These are phyloP conservation scores for Branchinecta lindahli DNA, from an alignment of 1,140 invertebrate species.

Conservation along the genomic window DNA sequence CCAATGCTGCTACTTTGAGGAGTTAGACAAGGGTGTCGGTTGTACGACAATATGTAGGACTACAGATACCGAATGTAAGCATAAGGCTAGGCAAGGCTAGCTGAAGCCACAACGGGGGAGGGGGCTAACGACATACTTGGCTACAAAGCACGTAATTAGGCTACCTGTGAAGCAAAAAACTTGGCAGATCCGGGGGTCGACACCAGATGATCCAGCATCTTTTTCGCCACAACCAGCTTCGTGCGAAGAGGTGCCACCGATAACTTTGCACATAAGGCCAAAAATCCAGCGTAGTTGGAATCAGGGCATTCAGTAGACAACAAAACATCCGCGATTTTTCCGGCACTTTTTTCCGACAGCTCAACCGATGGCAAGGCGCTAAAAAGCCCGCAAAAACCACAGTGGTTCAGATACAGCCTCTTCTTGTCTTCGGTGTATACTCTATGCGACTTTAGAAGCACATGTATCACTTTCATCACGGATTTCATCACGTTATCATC, in stretches of 20 bases:
- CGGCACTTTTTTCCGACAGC: background rate
- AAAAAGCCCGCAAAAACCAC: slow-evolving; percentile 4
- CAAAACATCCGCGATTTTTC: background rate
- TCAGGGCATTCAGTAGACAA: background rate
- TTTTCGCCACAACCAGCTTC: background rate
- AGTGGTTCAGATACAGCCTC: background rate
- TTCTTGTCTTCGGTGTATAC: slow-evolving; percentile 1
- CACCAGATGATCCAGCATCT: background rate
- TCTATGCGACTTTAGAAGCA: background rate
- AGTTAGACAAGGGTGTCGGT: too few species aligned
- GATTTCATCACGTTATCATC: background rate
- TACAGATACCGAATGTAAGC: too few species aligned
- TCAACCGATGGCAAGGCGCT: background rate
- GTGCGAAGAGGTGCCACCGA: background rate
- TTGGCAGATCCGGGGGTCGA: background rate
- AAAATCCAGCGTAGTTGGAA: background rate
- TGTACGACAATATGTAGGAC: too few species aligned
- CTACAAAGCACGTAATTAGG: background rate
- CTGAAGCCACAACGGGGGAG: too few species aligned
- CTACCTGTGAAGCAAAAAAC: background rate
- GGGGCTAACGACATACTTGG: too few species aligned
- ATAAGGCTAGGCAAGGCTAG: too few species aligned
- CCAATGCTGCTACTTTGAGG: too few species aligned
- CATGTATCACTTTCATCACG: background rate
- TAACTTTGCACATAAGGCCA: background rate